Evolutionary conservation across 2,888 invertebrate genomes (phyloP).

Genomic region (Ferrisia virgata): DNA sequence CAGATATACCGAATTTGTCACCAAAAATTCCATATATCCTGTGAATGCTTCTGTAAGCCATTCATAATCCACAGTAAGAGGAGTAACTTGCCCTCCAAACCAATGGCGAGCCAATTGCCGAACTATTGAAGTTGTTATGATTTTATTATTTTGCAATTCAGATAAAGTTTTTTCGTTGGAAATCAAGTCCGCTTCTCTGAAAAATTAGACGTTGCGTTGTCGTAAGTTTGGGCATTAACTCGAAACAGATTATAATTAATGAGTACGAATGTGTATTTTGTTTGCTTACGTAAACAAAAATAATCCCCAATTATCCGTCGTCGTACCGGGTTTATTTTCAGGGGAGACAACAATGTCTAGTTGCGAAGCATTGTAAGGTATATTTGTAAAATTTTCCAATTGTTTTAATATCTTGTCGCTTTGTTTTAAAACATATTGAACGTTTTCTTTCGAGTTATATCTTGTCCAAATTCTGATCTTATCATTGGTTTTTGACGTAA

Average conservation of each 20-base stretch:
- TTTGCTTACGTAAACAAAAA: constrained; percentile 60
- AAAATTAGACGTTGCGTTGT: not conserved
- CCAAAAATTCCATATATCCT: constrained; percentile 38
- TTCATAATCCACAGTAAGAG: constrained; percentile 44
- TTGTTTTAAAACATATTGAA: constrained; percentile 58
- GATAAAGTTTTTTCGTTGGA: not conserved
- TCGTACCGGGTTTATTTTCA: constrained; percentile 70
- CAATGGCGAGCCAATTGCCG: constrained; percentile 96
- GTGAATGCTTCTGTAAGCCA: constrained; percentile 48
- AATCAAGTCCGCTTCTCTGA: constrained; percentile 37
- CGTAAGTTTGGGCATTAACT: constrained; percentile 36
- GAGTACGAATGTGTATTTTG: not conserved
- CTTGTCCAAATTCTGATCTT: constrained; percentile 47
- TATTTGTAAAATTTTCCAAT: constrained; percentile 62
- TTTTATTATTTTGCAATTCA: not conserved
- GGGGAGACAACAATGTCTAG: constrained; percentile 74
- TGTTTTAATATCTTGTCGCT: constrained; percentile 57
- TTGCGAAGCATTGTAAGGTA: constrained; percentile 60
- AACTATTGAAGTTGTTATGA: constrained; percentile 56
- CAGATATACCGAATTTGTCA: not conserved
- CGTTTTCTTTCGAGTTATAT: constrained; percentile 51
- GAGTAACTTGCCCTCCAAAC: constrained; percentile 93
- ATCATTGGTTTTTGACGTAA: constrained; percentile 50
- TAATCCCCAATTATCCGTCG: constrained; percentile 73
- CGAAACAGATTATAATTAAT: not conserved